Evolutionary conservation across 2,888 invertebrate genomes (phyloP).

Genomic region (Rhingia campestris): DNA sequence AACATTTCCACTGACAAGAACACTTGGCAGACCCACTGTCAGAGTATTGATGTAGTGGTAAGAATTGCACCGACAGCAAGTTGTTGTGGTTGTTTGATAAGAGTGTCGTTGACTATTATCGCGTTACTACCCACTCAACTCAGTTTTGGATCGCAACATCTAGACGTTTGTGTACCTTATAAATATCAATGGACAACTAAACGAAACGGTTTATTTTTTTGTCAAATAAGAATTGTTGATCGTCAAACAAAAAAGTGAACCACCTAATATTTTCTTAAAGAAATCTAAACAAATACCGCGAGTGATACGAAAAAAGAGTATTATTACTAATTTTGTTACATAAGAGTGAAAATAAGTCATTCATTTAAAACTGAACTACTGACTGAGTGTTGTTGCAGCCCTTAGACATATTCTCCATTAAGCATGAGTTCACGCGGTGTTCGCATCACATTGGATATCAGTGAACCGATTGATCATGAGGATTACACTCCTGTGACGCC

Average conservation of each 20-base stretch:
- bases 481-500: constrained; percentile 24
- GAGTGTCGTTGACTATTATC: constrained; percentile 4
- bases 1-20: constrained; percentile 23
- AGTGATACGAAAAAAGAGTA: background rate
- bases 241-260: background rate
- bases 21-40: background rate
- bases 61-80: constrained; percentile 20
- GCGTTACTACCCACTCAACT: background rate
- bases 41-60: constrained; percentile 13
- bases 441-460: constrained; percentile 60
- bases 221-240: background rate
- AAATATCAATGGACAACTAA: background rate
- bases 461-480: constrained; percentile 28
- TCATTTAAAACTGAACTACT: background rate
- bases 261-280: background rate
- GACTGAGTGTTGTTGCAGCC: background rate
- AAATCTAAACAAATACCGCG: background rate
- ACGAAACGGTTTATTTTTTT: background rate
- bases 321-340: background rate
- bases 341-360: constrained; percentile 15
- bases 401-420: background rate
- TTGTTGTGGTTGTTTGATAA: constrained; percentile 8
- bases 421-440: constrained; percentile 77
- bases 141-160: constrained; percentile 24
- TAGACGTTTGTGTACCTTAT: constrained; percentile 16